Percentiles rank a stretch among this genome's conserved stretches.
Conservation (phyloP, 2,888 invertebrate genomes). For the Papilio protenor region DNA sequence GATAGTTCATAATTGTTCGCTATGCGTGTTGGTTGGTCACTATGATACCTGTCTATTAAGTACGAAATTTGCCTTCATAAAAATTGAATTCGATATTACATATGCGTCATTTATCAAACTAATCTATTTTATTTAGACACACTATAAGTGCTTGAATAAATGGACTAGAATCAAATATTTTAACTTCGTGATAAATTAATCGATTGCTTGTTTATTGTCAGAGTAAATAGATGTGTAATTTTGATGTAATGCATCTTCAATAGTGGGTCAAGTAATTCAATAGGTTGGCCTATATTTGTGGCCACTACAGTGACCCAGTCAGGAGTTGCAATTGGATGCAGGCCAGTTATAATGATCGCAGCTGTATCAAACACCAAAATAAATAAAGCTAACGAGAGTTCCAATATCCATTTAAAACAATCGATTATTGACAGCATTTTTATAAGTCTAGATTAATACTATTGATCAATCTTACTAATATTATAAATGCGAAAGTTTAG, state of each 20-base stretch:
- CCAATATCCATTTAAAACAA: not conserved
- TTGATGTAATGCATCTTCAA: not conserved
- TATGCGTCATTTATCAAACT: too few relatives aligned
- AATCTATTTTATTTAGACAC: too few relatives aligned
- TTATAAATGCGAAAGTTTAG: too few relatives aligned
- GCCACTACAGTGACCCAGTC: conserved; percentile 50
- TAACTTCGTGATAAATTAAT: not conserved
- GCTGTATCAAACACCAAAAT: conserved; percentile 38
- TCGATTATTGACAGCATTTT: not conserved
- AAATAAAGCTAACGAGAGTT: conserved; percentile 22
- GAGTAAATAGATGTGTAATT: not conserved
- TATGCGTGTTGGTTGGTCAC: too few relatives aligned
- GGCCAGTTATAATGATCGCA: conserved; percentile 44
- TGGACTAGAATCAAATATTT: not conserved
- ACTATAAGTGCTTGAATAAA: too few relatives aligned
- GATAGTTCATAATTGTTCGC: too few relatives aligned
- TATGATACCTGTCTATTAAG: too few relatives aligned
- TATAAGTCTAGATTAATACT: not conserved
- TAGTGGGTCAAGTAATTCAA: conserved; percentile 23
- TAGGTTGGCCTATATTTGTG: conserved; percentile 37
- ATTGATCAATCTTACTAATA: too few relatives aligned
- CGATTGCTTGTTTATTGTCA: too few relatives aligned
- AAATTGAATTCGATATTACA: too few relatives aligned
- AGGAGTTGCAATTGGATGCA: conserved; percentile 46
- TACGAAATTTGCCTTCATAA: too few relatives aligned